Evolutionary conservation across 2,797 vertebrate species (phyloP).

Genomic region (Sebastes elongatus): DNA sequence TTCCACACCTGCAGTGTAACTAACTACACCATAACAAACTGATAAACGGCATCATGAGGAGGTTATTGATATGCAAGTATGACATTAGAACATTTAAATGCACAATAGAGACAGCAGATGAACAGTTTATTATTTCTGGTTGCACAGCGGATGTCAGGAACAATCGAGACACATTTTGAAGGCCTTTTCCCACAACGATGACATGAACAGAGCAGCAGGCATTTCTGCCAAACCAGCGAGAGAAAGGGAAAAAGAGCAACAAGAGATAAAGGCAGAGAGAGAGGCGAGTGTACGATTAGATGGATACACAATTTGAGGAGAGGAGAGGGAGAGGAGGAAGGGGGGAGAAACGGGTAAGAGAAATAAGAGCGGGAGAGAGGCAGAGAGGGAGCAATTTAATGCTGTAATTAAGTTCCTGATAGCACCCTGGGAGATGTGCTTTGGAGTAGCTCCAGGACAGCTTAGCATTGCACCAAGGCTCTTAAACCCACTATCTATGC

Average conservation of each 20-base stretch:
- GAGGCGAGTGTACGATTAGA: conserved; percentile 22
- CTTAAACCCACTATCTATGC: conserved; percentile 45
- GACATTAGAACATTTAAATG: conserved; percentile 16
- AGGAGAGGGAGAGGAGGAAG: neutral
- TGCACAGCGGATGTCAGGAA: conserved; percentile 3
- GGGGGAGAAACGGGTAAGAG: conserved; percentile 33
- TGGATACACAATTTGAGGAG: conserved; percentile 32
- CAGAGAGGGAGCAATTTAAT: conserved; percentile 72
- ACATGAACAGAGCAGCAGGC: conserved; percentile 29
- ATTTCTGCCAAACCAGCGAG: conserved; percentile 38
- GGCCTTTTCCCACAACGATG: neutral
- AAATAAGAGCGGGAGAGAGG: conserved; percentile 33
- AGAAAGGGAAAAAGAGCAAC: conserved; percentile 13
- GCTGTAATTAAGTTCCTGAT: conserved; percentile 81
- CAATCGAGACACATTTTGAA: neutral
- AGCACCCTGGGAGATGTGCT: conserved; percentile 74
- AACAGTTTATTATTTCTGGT: neutral
- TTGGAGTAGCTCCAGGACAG: conserved; percentile 72
- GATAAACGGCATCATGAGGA: conserved; percentile 2
- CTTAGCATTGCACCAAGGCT: conserved; percentile 63
- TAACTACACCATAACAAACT: conserved; percentile 2
- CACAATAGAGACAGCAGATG: neutral
- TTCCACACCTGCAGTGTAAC: neutral
- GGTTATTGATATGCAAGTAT: conserved; percentile 6
- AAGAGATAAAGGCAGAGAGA: conserved; percentile 13